Conservation (phyloP, 2,113 vertebrate species). For the Trachemys scripta region DNA sequence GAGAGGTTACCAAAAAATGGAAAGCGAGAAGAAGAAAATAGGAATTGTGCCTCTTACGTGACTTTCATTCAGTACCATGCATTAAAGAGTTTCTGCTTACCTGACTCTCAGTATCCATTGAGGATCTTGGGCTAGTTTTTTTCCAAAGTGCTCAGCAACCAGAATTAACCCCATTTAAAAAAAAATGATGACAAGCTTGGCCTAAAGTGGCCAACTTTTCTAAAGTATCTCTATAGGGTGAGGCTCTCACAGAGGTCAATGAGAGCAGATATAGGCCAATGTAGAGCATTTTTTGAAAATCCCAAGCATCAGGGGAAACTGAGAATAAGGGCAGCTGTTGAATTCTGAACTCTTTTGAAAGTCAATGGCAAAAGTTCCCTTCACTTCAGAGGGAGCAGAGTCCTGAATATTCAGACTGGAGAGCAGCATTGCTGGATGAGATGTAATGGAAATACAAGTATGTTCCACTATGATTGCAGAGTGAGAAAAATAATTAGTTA, state of each 20-base stretch:
- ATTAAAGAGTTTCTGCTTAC: background rate
- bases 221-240: background rate
- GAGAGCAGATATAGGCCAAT: background rate
- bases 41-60: background rate
- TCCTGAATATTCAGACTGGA: background rate
- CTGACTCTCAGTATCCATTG: background rate
- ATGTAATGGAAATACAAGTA: background rate
- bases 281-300: background rate
- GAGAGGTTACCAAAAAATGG: background rate
- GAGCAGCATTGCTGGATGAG: background rate
- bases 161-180: background rate
- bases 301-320: background rate
- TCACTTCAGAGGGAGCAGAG: background rate
- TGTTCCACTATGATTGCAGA: background rate
- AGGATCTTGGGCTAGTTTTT: background rate
- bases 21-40: background rate
- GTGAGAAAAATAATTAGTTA: background rate
- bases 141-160: background rate
- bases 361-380: background rate
- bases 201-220: background rate
- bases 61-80: background rate
- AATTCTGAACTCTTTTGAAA: background rate
- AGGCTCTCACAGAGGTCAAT: background rate
- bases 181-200: background rate
- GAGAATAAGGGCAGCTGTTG: background rate